Base-by-base conservation (phyloP, 2,113 vertebrate species). In the Toxotes chatareus region DNA sequence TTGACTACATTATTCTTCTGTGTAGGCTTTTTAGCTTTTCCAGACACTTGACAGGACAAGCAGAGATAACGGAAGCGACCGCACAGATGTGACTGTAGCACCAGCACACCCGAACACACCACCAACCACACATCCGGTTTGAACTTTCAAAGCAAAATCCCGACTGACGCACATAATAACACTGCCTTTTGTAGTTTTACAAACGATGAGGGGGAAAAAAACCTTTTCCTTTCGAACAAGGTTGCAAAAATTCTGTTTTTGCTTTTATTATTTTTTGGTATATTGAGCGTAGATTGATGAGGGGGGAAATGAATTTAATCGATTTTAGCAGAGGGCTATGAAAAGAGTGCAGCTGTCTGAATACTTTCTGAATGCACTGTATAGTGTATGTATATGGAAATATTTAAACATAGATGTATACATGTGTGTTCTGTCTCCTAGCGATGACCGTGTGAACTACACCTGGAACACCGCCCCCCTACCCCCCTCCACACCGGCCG, bases 121-220 rank as follows among this genome's bases (percentile, higher is more conserved):
- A 17, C 40, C 17, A 14, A 21, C 1, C 4, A 0, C 0, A 81
- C 31, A 65, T 89, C 74, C 85, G 55, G 23, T 32, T 6, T 4
- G 9, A 2, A 19, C 21, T 83, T 85, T 66, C 80, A 85, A 69
- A 36, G 46, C 27, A 57, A 76, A 67, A 23, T 46, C 19, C 27
- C 42, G 8, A 44, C 36, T n/a, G 17, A 64, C 3, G 5, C 6
- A 12, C 2, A 17, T 17, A 47, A 17, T 47, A 47, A 17, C 16
- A 12, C 17, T 16, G 16, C 46, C 42, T 47, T 46, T 46, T 13
- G 13, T 46, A 14, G 11, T 46, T 3, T 14, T 14, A 46, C 14
- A 40, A 40, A 1, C 38, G 1, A 40, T 8, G 7, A 40, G 38
- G 8, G 8, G 9, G 9, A 40, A 40, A 9, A 36, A 36, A 36